Evolutionary conservation across 2,113 vertebrate genomes (phyloP).

Genomic region (Platanista minor): DNA sequence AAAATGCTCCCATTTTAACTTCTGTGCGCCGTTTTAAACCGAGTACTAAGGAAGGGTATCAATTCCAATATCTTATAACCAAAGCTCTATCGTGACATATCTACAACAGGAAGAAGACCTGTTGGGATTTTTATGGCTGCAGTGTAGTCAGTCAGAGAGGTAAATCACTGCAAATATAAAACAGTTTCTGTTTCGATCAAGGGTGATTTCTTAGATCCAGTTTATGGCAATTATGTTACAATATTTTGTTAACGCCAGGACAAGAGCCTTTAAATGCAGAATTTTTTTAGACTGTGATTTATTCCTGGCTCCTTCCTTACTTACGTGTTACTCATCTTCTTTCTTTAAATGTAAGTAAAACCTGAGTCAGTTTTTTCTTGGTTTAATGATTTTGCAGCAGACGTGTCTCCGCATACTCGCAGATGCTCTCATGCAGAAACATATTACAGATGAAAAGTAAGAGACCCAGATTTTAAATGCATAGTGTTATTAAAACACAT

Average conservation of each 20-base stretch:
- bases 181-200: slow-evolving; percentile 66
- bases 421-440: slow-evolving; percentile 28
- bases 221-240: slow-evolving; percentile 75
- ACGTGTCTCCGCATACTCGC: slow-evolving; percentile 13
- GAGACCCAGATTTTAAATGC: slow-evolving; percentile 55
- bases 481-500: slow-evolving; percentile 63
- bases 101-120: slow-evolving; percentile 57
- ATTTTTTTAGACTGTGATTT: slow-evolving; percentile 73
- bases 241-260: slow-evolving; percentile 69
- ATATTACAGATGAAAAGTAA: slow-evolving; percentile 52
- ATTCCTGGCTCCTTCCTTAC: slow-evolving; percentile 64
- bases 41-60: slow-evolving; percentile 69
- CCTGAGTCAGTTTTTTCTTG: slow-evolving; percentile 37
- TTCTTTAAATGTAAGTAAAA: slow-evolving; percentile 63
- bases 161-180: slow-evolving; percentile 71
- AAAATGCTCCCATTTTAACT: slow-evolving; percentile 68
- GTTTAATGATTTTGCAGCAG: slow-evolving; percentile 33
- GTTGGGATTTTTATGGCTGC: slow-evolving; percentile 68
- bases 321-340: slow-evolving; percentile 44
- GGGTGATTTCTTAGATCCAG: slow-evolving; percentile 68
- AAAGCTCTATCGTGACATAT: slow-evolving; percentile 43
- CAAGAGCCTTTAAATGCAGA: slow-evolving; percentile 66
- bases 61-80: slow-evolving; percentile 58
- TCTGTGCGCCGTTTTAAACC: slow-evolving; percentile 55
- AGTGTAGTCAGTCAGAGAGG: slow-evolving; percentile 57